A percentile compares a stretch with the other conserved stretches of the same genome.
Conservation (phyloP, 2,113 vertebrate genomes). For the Agapornis roseicollis region DNA sequence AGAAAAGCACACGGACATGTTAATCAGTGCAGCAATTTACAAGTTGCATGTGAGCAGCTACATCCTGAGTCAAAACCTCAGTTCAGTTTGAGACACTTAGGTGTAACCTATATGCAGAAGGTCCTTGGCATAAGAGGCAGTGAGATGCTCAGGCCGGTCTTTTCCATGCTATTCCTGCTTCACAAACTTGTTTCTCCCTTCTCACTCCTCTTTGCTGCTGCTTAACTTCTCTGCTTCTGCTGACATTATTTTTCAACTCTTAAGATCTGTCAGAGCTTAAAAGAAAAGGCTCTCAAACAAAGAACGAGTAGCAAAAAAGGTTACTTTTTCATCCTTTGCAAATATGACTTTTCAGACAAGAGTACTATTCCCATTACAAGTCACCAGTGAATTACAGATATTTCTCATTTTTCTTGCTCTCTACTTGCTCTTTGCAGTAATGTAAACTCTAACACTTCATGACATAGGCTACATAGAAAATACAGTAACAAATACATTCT, state of each 20-base stretch:
- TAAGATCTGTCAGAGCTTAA: not conserved
- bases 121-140: not conserved
- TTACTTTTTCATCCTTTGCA: not conserved
- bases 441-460: not conserved
- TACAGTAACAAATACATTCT: not conserved
- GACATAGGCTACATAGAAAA: not conserved
- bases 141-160: not conserved
- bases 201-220: not conserved
- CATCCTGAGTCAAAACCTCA: not conserved
- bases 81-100: not conserved
- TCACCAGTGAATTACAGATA: not conserved
- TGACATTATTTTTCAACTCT: not conserved
- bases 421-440: not conserved
- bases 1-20: not conserved
- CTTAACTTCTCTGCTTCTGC: not conserved
- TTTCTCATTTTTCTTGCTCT: not conserved
- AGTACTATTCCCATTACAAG: not conserved
- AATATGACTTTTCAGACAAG: not conserved
- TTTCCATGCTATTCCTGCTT: not conserved
- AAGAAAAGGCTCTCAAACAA: not conserved
- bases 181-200: not conserved
- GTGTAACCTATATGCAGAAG: accelerated
- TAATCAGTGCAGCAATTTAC: not conserved
- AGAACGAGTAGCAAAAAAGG: not conserved
- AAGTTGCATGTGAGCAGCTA: not conserved